Conservation (phyloP, 92 coral and sea anemone species). For the Umimayanthus kanabou region DNA sequence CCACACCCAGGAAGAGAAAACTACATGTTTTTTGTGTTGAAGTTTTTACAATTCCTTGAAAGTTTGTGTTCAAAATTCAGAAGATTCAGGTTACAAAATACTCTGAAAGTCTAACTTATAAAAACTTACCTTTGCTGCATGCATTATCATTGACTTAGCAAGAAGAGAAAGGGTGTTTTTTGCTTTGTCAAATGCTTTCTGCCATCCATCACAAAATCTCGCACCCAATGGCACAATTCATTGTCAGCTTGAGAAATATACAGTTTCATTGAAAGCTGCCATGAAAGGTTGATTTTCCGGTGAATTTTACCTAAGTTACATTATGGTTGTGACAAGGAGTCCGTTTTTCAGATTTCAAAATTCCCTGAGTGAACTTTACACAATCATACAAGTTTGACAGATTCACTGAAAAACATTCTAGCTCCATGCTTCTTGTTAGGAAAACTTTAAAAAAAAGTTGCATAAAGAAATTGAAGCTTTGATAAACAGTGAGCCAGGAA, state of each 20-base stretch:
- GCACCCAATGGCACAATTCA: neutral
- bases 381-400: constrained; percentile 4
- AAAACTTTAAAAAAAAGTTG: neutral
- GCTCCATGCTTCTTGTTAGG: too few species aligned
- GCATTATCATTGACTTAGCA: constrained; percentile 1
- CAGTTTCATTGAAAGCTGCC: neutral
- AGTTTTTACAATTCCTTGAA: too few species aligned
- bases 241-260: too few species aligned
- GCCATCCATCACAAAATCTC: neutral
- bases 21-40: too few species aligned
- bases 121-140: neutral
- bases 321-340: neutral
- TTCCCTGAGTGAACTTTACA: constrained; percentile 1
- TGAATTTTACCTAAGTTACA: too few species aligned
- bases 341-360: neutral
- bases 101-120: neutral
- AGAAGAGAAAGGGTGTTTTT: neutral
- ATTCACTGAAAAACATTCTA: neutral
- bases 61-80: neutral
- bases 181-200: constrained; percentile 4
- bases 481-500: neutral
- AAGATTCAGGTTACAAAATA: neutral
- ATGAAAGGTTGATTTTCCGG: neutral
- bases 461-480: neutral
- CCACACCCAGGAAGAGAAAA: too few species aligned